Percentiles rank a stretch among this genome's conserved stretches.
phyloP scores from a whole-genome alignment of 2,113 vertebrate species.

The Dipodomys spectabilis region DNA sequence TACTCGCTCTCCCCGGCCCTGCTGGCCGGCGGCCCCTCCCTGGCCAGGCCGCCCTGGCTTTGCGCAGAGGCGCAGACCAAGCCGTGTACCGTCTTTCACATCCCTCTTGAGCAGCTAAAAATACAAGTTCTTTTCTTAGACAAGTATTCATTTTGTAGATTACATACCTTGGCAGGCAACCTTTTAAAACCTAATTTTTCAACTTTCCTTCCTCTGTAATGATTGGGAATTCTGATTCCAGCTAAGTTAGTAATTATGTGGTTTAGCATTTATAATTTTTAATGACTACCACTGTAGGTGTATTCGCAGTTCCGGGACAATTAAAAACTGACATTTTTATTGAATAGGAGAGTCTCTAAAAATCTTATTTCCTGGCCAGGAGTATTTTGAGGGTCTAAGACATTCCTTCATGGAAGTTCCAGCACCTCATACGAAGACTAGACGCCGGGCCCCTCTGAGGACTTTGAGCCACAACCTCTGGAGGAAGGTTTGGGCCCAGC shows the following conservation, averaged over 20 bases:
- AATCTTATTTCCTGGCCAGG: slow-evolving; percentile 61
- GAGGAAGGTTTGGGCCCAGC: neutral
- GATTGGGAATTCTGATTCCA: slow-evolving; percentile 76
- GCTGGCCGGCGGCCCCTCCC: no score
- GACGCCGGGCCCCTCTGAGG: neutral
- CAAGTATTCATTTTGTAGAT: slow-evolving; percentile 73
- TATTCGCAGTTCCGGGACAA: slow-evolving; percentile 75
- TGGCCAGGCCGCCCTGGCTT: no score
- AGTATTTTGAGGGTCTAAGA: slow-evolving; percentile 46
- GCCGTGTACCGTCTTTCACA: neutral
- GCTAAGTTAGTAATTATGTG: slow-evolving; percentile 80
- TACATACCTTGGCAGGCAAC: slow-evolving; percentile 73
- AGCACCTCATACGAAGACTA: neutral
- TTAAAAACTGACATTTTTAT: slow-evolving; percentile 79
- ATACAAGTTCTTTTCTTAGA: slow-evolving; percentile 63
- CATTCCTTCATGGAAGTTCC: neutral
- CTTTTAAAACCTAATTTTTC: slow-evolving; percentile 73
- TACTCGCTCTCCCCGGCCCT: no score
- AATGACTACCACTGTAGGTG: slow-evolving; percentile 78
- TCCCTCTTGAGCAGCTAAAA: slow-evolving; percentile 29
- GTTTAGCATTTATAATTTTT: slow-evolving; percentile 77
- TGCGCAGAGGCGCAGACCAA: neutral
- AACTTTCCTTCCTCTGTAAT: slow-evolving; percentile 65
- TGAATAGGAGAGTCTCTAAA: slow-evolving; percentile 66
- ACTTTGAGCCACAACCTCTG: neutral